Base-by-base conservation (phyloP, 2,113 vertebrate genomes). In the Platichthys stellatus region DNA sequence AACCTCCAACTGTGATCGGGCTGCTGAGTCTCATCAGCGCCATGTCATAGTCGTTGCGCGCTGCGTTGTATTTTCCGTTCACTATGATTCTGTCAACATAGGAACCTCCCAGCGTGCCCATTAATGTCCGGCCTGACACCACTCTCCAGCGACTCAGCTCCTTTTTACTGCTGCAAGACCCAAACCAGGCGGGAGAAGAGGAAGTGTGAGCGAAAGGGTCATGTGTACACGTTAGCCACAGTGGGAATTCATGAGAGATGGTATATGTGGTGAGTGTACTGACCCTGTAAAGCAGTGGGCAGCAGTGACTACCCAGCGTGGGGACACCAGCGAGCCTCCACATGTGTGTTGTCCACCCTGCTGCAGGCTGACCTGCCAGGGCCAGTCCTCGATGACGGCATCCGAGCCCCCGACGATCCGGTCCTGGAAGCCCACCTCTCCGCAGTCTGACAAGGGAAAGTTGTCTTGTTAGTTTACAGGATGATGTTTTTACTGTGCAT, bases 311-410 rank as follows among this genome's bases (percentile, higher is more conserved):
- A 96, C 91, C 95, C 96, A 96, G 7, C 58, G 38, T 0, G 92
- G 88, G 5, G 92, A 93, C 72, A 99, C 88, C 86, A 98, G 89
- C n/a, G 96, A 94, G 3, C 96, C 97, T 1, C 97, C 97, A 4
- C 97, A 98, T 53, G 93, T 73, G 61, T 98, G 98, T 5, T 94
- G 92, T 0, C 82, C 93, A 14, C 85, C 68, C 74, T 94, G 93
- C 89, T 95, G 96, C 86, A 98, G 21, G 77, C 97, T 99, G 72
- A 97, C 96, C 91, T 98, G 97, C 97, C 97, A 99, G 0, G 97
- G 97, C 95, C 96, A 97, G 0, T 93, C 60, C 31, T 95, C 88
- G 66, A 97, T 96, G 6, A 76, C 0, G 0, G 96, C 93, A 1
- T 89, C 76, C 0, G 75, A 66, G 2, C 97, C 97, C 0, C 97